Base-by-base conservation (phyloP, 2,888 invertebrate genomes). In the Abrostola triplasia region DNA sequence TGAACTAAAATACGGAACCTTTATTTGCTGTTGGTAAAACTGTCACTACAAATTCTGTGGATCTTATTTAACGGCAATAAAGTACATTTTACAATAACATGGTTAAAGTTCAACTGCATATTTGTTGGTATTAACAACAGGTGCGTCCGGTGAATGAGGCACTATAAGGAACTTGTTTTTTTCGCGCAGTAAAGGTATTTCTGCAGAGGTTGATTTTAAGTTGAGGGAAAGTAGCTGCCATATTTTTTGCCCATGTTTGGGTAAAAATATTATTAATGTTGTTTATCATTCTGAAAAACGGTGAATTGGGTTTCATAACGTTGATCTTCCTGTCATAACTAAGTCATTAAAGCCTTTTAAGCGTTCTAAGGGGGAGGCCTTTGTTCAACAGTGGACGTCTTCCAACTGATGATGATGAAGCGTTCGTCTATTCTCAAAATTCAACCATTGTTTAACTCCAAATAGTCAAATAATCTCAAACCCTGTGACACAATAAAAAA, bases 101-200 rank as follows among this genome's bases (percentile, higher is more conserved):
- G 6, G 35, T 7, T 4, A n/a, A 12, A 37, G 24, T 41, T 9
- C 0, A 24, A 36, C 36, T n/a, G 51, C 35, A 67, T 52, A 50
- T 51, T 12, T 37, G 11, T 6, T 71, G 48, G 77, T 66, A 51
- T 70, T 67, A 40, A 69, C 59, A 72, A 79, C 77, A 78, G 73
- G 78, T 78, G 79, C 67, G 56, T 74, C 71, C 70, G 64, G 64
- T 64, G 49, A 44, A 57, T 59, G 49, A 66, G 53, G 52, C 13
- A 76, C 66, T 76, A 66, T 64, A 67, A 49, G 77, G 60, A 74
- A 76, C 62, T 35, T 50, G 79, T 65, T 64, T 58, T 72, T 78
- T 71, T 70, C 40, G 49, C n/a, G n/a, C 67, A 41, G 66, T 51
- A 64, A 67, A 73, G 50, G 77, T 64, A 76, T 70, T 70, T 70